Evolutionary conservation across 2,113 vertebrate species (phyloP).

Genomic region (Peromyscus californicus): DNA sequence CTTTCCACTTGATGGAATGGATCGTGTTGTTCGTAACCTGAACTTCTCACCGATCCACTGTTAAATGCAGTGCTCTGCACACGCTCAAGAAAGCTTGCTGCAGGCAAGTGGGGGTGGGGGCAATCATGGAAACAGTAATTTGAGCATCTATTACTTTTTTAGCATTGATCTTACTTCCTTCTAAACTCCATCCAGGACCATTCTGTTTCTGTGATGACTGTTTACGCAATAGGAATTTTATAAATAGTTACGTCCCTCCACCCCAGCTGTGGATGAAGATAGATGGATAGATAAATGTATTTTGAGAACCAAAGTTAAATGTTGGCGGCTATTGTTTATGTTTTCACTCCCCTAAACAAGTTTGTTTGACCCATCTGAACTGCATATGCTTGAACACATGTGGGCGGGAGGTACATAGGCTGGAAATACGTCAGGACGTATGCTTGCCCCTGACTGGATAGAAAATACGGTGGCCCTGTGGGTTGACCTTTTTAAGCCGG

Average conservation of each 20-base stretch:
- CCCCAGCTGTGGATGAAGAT: background rate
- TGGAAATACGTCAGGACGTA: background rate
- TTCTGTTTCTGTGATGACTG: conserved; percentile 28
- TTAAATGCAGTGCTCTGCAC: background rate
- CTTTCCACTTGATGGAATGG: background rate
- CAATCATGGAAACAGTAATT: background rate
- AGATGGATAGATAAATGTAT: background rate
- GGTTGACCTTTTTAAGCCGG: background rate
- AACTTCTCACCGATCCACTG: background rate
- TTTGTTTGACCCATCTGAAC: background rate
- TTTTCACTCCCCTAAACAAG: background rate
- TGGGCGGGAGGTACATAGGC: too few relatives aligned
- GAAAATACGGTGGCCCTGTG: background rate
- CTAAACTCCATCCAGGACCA: background rate
- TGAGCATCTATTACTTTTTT: background rate
- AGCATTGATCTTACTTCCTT: conserved; percentile 31
- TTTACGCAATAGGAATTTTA: background rate
- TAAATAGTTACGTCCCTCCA: background rate
- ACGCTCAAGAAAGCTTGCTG: background rate
- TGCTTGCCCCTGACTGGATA: background rate
- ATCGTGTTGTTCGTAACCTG: background rate
- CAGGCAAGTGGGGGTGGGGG: background rate
- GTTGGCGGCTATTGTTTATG: background rate
- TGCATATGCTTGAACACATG: background rate
- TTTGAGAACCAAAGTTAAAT: background rate